These are phyloP conservation scores for Drosophila rellima DNA, from an alignment of 2,888 invertebrate genomes.

Conservation along the genomic window DNA sequence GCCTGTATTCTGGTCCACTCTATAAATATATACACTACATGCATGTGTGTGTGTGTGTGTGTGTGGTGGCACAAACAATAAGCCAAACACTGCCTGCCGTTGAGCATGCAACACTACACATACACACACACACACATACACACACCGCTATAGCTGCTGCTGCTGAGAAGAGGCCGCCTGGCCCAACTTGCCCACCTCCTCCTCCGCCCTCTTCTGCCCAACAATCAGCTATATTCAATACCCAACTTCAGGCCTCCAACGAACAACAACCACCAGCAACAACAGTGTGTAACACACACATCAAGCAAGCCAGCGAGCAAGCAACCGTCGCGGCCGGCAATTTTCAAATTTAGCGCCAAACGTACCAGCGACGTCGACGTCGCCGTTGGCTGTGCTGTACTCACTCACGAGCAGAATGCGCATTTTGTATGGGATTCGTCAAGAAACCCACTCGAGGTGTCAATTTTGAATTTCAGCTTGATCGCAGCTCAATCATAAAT, in stretches of 20 bases:
- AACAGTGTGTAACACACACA: constrained; percentile 17
- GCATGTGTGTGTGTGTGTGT: not conserved
- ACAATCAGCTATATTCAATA: constrained; percentile 20
- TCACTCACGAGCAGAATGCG: constrained; percentile 84
- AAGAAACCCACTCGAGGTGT: constrained; percentile 89
- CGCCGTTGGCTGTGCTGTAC: constrained; percentile 74
- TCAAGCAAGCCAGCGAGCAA: constrained; percentile 24
- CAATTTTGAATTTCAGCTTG: constrained; percentile 79
- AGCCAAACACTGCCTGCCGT: constrained; percentile 56
- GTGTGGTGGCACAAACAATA: constrained; percentile 63
- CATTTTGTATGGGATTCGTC: constrained; percentile 87
- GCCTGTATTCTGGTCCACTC: constrained; percentile 62
- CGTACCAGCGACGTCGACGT: constrained; percentile 72
- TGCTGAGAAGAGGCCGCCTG: not conserved
- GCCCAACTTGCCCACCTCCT: not conserved
- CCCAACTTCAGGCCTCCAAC: constrained; percentile 36
- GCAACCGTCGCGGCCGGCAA: constrained; percentile 71
- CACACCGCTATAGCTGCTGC: constrained; percentile 31
- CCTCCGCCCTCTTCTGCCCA: not conserved
- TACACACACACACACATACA: constrained; percentile 33
- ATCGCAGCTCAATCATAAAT: constrained; percentile 60
- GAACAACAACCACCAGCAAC: constrained; percentile 49
- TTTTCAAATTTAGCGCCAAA: constrained; percentile 86
- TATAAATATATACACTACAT: constrained; percentile 64
- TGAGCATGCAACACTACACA: constrained; percentile 24